phyloP scores from a whole-genome alignment of 1,140 invertebrate species.

The Caenorhabditis briggsae region DNA sequence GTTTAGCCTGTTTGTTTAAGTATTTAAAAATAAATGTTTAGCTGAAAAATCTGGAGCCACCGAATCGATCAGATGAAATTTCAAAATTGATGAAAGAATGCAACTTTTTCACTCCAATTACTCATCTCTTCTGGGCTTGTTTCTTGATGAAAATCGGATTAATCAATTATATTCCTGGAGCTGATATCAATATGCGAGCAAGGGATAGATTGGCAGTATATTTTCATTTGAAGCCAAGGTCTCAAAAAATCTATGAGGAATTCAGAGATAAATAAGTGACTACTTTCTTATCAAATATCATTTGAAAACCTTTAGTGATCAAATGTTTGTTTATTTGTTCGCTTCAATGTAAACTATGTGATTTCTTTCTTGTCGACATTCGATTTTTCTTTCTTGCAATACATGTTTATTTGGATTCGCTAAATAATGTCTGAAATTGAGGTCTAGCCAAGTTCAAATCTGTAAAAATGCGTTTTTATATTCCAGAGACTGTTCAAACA shows the following conservation, averaged over 20 bases:
- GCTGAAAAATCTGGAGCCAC: not conserved
- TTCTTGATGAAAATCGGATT: not conserved
- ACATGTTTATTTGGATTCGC: too few relatives aligned
- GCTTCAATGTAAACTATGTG: too few relatives aligned
- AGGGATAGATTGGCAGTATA: conserved; percentile 12
- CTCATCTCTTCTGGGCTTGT: conserved; percentile 23
- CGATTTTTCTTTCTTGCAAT: too few relatives aligned
- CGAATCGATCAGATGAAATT: not conserved
- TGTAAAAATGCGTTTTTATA: not conserved
- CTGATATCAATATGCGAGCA: not conserved
- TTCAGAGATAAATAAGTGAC: not conserved
- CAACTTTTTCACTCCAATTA: conserved; percentile 9
- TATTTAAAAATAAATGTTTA: not conserved
- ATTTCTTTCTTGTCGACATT: too few relatives aligned
- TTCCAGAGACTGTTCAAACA: not conserved
- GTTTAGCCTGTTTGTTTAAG: not conserved
- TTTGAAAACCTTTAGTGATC: too few relatives aligned
- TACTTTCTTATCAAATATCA: too few relatives aligned
- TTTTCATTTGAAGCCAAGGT: conserved; percentile 24
- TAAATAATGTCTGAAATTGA: too few relatives aligned
- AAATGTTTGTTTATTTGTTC: too few relatives aligned
- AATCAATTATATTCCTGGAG: not conserved
- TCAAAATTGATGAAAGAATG: not conserved
- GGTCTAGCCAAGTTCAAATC: too few relatives aligned
- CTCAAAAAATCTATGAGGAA: conserved; percentile 21